Base-by-base conservation (phyloP, 2,888 invertebrate species). In the Pristionchus arcanus region DNA sequence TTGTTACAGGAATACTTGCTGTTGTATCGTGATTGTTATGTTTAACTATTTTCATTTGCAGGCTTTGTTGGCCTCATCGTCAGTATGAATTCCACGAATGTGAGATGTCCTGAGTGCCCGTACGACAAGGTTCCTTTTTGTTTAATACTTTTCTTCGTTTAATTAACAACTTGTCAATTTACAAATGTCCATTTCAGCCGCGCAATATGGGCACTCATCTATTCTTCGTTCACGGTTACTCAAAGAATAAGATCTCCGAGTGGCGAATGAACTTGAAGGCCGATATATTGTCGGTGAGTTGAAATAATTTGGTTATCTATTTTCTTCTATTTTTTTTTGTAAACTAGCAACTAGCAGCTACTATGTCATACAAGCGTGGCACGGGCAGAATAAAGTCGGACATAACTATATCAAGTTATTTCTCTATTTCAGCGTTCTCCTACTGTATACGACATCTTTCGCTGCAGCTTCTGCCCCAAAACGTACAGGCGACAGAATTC, bases 181-280 rank as follows among this genome's bases (percentile, higher is more conserved):
- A 63, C 2, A n/a, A 19, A 49, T 49, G 13, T 49, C 21, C 1
- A 37, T n/a, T 87, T 42, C 49, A 87, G 87, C 28, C 28, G 15
- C 87, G 87, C 21, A 87, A 87, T 68, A 25, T 87, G 66, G 68
- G 87, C 37, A 87, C 66, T 9, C 87, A 87, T 68, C 68, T 87
- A n/a, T 87, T 87, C 68, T 87, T 87, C 68, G 68, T 68, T 7
- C 87, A 87, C 28, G 87, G 87, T n/a, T 87, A 87, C 49, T 87
- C 87, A 28, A 87, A 87, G 66, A 19, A 87, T 42, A 19, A 31
- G 34, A 87, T 87, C 37, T 25, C 87, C 68, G 87, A 25, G n/a
- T 87, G 87, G 87, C 16, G 68, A 68, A 49, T 31, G 87, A 42
- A 68, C 21, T 19, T 31, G 49, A 87, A 87, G 42, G 28, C 68